Conservation (phyloP, 2,888 invertebrate species). For the Tachina lurida region DNA sequence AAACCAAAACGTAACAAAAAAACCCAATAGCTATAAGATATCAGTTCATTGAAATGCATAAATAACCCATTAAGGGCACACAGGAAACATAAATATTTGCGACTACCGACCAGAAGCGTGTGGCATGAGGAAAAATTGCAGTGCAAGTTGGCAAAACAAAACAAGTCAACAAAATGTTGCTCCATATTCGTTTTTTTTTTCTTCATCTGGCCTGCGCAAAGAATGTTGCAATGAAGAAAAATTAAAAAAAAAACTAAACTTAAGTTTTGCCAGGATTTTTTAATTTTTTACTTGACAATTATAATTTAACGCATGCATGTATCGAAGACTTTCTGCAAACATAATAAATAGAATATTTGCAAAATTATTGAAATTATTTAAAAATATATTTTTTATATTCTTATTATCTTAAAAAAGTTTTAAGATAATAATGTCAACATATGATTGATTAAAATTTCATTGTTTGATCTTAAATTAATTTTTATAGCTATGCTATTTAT, state of each 20-base stretch:
- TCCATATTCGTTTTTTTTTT: conserved; percentile 27
- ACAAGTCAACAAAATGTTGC: conserved; percentile 25
- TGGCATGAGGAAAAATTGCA: neutral
- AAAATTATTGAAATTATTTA: no score
- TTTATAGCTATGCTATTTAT: no score
- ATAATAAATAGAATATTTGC: neutral
- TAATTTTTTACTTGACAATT: conserved; percentile 27
- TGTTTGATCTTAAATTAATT: no score
- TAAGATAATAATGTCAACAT: no score
- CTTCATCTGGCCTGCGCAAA: neutral
- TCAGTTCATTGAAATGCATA: conserved; percentile 58
- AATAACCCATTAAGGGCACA: conserved; percentile 65
- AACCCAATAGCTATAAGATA: conserved; percentile 22
- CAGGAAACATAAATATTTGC: conserved; percentile 62
- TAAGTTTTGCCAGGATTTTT: conserved; percentile 48
- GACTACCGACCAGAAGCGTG: conserved; percentile 2
- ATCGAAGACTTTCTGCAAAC: neutral
- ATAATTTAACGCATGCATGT: conserved; percentile 1
- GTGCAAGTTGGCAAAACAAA: neutral
- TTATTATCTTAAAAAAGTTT: no score
- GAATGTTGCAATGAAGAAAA: neutral
- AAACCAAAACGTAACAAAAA: conserved; percentile 1
- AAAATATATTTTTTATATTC: no score
- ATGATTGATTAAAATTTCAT: no score
- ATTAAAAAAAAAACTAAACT: neutral